Evolutionary conservation across 2,113 vertebrate species (phyloP), one percentile per base, ranked within the genome.

Genomic region (Melozone crissalis): DNA sequence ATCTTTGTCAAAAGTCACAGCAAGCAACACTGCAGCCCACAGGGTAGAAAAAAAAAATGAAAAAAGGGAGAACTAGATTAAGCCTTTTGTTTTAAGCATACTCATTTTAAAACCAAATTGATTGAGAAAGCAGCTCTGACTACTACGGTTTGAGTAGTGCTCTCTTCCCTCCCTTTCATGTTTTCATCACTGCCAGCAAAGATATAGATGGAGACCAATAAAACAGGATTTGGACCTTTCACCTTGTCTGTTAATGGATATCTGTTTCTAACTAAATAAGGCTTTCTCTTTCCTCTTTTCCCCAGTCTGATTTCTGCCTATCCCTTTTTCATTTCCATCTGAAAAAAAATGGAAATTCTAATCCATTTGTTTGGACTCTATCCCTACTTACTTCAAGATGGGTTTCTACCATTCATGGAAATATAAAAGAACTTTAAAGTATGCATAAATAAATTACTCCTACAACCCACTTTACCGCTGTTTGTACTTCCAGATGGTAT

Each of bases 1-100:
- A 83, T 86, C 49, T 93, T 67, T 83, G 90, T 84, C 90, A 92
- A 81, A 95, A 87, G 47, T 55, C 31, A 27, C 67, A 91, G 78
- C 1, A 1, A 95, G 75, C 30, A 96, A 52, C 52, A 68, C 11
- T 47, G 67, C 74, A 83, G 62, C 9, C 37, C 35, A 72, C 5
- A 14, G 47, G 21, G 46, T 59, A 22, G 37, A 43, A n/a, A 12
- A 12, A 41, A 54, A 55, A 7, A 21, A 31, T 8, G 2, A 58
- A 35, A 35, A 58, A 58, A 15, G 3, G 18, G 12, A 57, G 11
- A 69, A 89, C 47, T 63, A 87, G 30, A 69, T 59, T 62, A 78
- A 71, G 22, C 16, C 21, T 89, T 96, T 69, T 93, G 54, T 87
- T 96, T 81, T 87, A 71, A 91, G 51, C 28, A 78, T 9, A 33